Conservation (phyloP, 2,888 invertebrate genomes). For the Zaprionus obscuricornis region DNA sequence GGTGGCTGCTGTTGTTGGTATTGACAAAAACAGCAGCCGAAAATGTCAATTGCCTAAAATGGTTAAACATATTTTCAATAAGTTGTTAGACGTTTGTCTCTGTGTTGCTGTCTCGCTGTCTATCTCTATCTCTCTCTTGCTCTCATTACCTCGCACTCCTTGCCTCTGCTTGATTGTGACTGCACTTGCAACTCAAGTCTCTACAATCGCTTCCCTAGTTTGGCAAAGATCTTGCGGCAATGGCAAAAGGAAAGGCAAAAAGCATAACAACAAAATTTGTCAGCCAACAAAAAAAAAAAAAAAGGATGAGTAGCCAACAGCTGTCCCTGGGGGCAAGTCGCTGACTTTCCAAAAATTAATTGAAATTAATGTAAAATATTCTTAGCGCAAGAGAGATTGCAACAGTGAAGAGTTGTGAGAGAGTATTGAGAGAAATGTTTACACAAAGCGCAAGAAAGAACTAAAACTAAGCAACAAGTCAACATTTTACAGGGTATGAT, state of each 20-base stretch:
- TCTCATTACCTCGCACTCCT: conserved; percentile 2
- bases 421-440: too few relatives aligned
- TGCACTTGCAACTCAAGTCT: too few relatives aligned
- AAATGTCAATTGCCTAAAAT: conserved; percentile 76
- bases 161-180: too few relatives aligned
- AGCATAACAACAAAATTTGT: conserved; percentile 32
- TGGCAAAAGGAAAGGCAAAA: conserved; percentile 32
- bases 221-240: not conserved
- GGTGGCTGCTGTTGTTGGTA: not conserved
- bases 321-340: conserved; percentile 9
- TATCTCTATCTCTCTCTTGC: not conserved
- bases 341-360: conserved; percentile 51
- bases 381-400: too few relatives aligned
- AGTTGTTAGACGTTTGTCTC: conserved; percentile 73
- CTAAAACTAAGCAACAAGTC: too few relatives aligned
- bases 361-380: conserved; percentile 22
- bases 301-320: conserved; percentile 18
- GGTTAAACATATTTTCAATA: conserved; percentile 78
- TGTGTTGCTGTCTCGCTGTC: conserved; percentile 19
- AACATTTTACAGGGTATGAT: too few relatives aligned
- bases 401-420: too few relatives aligned
- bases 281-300: too few relatives aligned
- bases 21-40: conserved; percentile 43
- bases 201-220: conserved; percentile 10
- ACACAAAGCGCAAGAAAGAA: too few relatives aligned